Conservation (phyloP, 2,888 invertebrate species). For the Ypsolopha sequella region DNA sequence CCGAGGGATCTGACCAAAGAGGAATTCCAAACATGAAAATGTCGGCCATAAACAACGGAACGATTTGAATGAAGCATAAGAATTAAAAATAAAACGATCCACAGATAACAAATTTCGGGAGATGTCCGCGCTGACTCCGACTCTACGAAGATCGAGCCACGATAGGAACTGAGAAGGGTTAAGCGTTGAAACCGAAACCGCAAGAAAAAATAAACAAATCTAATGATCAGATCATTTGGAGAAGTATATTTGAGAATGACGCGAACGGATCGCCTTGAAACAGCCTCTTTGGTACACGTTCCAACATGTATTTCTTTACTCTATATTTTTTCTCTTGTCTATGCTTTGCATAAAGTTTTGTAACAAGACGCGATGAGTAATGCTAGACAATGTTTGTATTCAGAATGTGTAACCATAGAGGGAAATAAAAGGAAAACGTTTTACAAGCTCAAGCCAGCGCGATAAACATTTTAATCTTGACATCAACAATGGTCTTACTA, state of each 20-base stretch:
- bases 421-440: slow-evolving; percentile 29
- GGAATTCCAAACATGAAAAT: slow-evolving; percentile 68
- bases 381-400: slow-evolving; percentile 19
- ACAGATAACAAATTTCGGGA: slow-evolving; percentile 57
- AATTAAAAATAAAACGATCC: slow-evolving; percentile 49
- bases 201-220: slow-evolving; percentile 45
- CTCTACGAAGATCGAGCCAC: slow-evolving; percentile 35
- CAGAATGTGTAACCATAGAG: slow-evolving; percentile 21
- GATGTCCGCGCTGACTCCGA: slow-evolving; percentile 31
- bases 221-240: slow-evolving; percentile 50
- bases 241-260: slow-evolving; percentile 41
- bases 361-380: slow-evolving; percentile 31
- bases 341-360: slow-evolving; percentile 43
- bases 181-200: slow-evolving; percentile 55
- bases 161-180: slow-evolving; percentile 62
- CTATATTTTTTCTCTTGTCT: slow-evolving; percentile 34
- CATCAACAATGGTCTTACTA: slow-evolving; percentile 13
- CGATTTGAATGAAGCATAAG: slow-evolving; percentile 63
- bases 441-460: slow-evolving; percentile 17
- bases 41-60: slow-evolving; percentile 66
- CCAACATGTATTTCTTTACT: slow-evolving; percentile 35
- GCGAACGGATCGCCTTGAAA: slow-evolving; percentile 15
- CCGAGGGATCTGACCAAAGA: slow-evolving; percentile 19
- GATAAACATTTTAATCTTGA: slow-evolving; percentile 16
- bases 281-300: slow-evolving; percentile 42